Percentiles rank a stretch among this genome's conserved stretches.
Evolutionary conservation across 2,888 invertebrate genomes (phyloP).

Genomic region (Caenorhabditis angaria): DNA sequence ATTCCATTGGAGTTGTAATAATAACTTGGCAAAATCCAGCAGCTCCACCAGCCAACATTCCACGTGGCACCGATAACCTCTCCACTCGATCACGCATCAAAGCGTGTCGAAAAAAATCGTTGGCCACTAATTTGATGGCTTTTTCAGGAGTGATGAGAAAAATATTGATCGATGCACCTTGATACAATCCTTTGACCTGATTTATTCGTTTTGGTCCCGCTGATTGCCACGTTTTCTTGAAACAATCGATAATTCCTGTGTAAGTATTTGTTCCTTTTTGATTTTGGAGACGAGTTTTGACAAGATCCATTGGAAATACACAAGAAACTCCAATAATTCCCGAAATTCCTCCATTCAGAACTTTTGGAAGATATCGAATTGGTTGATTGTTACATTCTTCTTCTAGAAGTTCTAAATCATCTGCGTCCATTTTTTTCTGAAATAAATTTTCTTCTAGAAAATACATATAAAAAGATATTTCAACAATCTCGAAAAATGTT

Average conservation of each 20-base stretch:
- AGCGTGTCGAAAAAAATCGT: conserved; percentile 91
- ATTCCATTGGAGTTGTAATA: conserved; percentile 97
- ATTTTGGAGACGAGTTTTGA: conserved; percentile 95
- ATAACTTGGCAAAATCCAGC: conserved; percentile 96
- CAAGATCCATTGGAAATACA: conserved; percentile 94
- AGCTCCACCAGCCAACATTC: conserved; percentile 88
- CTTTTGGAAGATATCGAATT: conserved; percentile 81
- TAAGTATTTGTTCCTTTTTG: conserved; percentile 88
- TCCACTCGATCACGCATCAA: conserved; percentile 75
- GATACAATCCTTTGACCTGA: conserved; percentile 42
- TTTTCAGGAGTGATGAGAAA: conserved; percentile 97
- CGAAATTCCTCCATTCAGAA: conserved; percentile 84
- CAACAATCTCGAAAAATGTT: background rate
- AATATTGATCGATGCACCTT: conserved; percentile 84
- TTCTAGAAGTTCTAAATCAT: conserved; percentile 44
- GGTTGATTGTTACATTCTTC: conserved; percentile 33
- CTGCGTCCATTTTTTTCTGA: conserved; percentile 39
- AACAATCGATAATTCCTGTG: conserved; percentile 92
- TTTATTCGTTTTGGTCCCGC: conserved; percentile 79
- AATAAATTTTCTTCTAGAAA: background rate
- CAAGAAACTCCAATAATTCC: conserved; percentile 81
- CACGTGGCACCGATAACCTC: conserved; percentile 41
- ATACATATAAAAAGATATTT: background rate
- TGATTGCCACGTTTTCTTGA: conserved; percentile 87
- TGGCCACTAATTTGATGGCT: conserved; percentile 95